Evolutionary conservation across 2,888 invertebrate species (phyloP).

Genomic region (Polydrusus tereticollis): DNA sequence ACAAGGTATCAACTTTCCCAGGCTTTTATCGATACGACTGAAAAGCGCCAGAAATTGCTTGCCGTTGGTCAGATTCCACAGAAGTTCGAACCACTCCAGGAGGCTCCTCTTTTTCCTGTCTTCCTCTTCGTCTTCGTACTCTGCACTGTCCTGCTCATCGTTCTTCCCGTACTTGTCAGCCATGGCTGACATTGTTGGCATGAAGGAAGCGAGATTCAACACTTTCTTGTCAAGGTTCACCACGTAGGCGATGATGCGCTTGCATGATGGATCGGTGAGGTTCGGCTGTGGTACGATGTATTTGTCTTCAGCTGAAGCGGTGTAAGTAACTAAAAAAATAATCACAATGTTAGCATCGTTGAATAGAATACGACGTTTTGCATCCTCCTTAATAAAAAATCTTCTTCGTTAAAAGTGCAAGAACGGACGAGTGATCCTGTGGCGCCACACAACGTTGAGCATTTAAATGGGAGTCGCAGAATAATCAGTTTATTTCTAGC

Average conservation of each 20-base stretch:
- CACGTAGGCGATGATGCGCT: conserved; percentile 11
- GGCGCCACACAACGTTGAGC: too few relatives aligned
- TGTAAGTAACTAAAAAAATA: too few relatives aligned
- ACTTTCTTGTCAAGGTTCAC: not conserved
- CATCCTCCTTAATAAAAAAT: too few relatives aligned
- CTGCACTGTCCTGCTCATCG: too few relatives aligned
- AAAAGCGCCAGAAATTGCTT: not conserved
- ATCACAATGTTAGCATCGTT: too few relatives aligned
- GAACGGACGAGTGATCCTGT: too few relatives aligned
- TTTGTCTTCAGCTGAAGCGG: too few relatives aligned
- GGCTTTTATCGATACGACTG: not conserved
- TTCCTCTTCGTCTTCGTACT: too few relatives aligned
- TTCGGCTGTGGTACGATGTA: not conserved
- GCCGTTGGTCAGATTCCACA: not conserved
- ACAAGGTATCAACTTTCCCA: not conserved
- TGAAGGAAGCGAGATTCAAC: not conserved
- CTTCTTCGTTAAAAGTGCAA: too few relatives aligned
- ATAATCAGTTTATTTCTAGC: too few relatives aligned
- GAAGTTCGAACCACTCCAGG: not conserved
- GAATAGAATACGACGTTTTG: too few relatives aligned
- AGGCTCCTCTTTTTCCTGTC: not conserved
- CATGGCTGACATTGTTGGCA: not conserved
- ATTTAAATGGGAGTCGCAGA: too few relatives aligned
- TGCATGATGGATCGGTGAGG: conserved; percentile 17
- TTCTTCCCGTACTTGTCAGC: not conserved